Conservation (phyloP, 1,140 invertebrate genomes). For the Halotydeus destructor region DNA sequence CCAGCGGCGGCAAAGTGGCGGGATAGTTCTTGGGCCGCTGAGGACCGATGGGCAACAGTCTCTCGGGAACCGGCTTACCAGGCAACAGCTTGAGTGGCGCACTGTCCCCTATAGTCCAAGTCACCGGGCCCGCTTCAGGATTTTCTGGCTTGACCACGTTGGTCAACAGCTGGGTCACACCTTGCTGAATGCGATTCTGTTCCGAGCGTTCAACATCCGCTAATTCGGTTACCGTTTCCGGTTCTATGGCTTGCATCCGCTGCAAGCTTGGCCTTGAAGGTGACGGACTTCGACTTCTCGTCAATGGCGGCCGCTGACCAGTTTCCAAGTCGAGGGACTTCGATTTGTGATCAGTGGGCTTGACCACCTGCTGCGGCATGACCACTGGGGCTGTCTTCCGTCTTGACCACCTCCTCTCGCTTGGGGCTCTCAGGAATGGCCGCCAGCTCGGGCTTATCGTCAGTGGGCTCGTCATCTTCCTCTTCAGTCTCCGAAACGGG, state of each 20-base stretch:
- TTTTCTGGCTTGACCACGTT: no score
- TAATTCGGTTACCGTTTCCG: no score
- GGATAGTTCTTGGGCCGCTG: not conserved
- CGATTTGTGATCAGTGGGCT: not conserved
- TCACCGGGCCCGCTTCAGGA: not conserved
- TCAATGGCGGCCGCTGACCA: not conserved
- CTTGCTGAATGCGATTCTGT: no score
- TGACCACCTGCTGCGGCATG: no score
- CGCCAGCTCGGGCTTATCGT: slow-evolving; percentile 3
- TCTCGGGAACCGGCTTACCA: slow-evolving; percentile 23
- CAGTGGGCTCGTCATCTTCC: not conserved
- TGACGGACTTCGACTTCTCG: not conserved
- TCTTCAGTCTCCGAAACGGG: slow-evolving; percentile 9
- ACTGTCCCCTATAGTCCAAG: not conserved
- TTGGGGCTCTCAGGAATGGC: slow-evolving; percentile 2
- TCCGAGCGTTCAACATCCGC: no score
- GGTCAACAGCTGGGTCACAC: no score
- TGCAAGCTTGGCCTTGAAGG: not conserved
- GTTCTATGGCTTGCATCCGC: not conserved
- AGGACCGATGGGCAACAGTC: slow-evolving; percentile 43
- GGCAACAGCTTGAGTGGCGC: slow-evolving; percentile 1
- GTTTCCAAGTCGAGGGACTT: not conserved
- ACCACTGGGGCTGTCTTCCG: no score
- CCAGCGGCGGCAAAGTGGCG: slow-evolving; percentile 7
- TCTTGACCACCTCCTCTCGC: not conserved